Evolutionary conservation across 2,797 vertebrate genomes (phyloP).

Genomic region (Rhodeus uyekii): DNA sequence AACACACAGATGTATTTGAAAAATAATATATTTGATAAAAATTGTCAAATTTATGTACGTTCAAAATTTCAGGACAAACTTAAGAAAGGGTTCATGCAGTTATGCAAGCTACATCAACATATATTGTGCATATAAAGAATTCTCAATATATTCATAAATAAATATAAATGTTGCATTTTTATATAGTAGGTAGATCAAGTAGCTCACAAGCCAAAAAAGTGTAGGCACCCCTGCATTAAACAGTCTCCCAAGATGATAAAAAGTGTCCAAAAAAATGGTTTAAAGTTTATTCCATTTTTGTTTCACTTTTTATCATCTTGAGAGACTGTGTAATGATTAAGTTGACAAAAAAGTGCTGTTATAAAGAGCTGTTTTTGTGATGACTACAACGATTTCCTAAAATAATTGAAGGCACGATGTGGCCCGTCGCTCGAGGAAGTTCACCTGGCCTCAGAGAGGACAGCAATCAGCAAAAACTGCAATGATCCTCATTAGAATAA

Average conservation of each 20-base stretch:
- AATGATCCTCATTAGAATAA: constrained; percentile 45
- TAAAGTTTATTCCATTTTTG: neutral
- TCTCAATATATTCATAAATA: no score
- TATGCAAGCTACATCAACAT: no score
- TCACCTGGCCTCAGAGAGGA: constrained; percentile 33
- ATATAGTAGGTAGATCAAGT: no score
- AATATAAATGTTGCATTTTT: no score
- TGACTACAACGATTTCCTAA: neutral
- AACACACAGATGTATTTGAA: neutral
- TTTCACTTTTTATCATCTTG: neutral
- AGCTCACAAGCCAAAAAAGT: no score
- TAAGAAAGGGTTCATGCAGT: no score
- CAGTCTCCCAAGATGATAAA: no score
- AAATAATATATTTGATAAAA: neutral
- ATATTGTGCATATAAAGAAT: no score
- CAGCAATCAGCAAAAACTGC: constrained; percentile 24
- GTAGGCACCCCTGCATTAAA: no score
- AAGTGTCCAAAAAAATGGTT: neutral
- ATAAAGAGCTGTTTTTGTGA: neutral
- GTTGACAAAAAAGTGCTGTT: neutral
- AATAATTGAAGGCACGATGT: neutral
- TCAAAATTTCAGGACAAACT: no score
- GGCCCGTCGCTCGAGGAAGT: constrained; percentile 3
- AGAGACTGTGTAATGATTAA: neutral
- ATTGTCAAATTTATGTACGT: no score